Evolutionary conservation across 1,140 invertebrate species (phyloP).

Genomic region (Monomorium pharaonis): DNA sequence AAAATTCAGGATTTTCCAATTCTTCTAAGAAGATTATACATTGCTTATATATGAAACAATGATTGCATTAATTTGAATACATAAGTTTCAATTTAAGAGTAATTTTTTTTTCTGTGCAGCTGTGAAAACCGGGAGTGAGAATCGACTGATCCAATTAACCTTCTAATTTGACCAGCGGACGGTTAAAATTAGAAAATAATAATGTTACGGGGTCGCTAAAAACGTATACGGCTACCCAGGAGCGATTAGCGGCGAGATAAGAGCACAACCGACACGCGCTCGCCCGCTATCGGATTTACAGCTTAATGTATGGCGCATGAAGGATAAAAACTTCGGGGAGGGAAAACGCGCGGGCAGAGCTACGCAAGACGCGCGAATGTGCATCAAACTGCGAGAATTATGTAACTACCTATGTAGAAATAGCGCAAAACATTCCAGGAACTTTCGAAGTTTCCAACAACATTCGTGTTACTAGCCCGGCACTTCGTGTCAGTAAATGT

Average conservation of each 20-base stretch:
- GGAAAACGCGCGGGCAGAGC: background rate
- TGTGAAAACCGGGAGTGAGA: background rate
- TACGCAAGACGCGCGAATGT: slow-evolving; percentile 47
- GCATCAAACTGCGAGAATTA: slow-evolving; percentile 56
- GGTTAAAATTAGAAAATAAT: slow-evolving; percentile 41
- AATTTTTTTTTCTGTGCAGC: no score
- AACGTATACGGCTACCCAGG: background rate
- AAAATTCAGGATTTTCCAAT: no score
- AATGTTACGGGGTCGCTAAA: slow-evolving; percentile 30
- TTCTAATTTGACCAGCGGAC: background rate
- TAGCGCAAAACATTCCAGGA: slow-evolving; percentile 55
- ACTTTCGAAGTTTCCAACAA: slow-evolving; percentile 50
- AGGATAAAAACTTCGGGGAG: slow-evolving; percentile 48
- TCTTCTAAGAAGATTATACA: no score
- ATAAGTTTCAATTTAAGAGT: no score
- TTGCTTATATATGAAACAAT: no score
- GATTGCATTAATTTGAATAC: no score
- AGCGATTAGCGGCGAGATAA: slow-evolving; percentile 44
- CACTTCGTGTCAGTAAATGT: slow-evolving; percentile 57
- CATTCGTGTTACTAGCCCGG: slow-evolving; percentile 48
- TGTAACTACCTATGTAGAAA: slow-evolving; percentile 60
- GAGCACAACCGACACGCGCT: slow-evolving; percentile 20
- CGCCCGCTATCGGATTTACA: slow-evolving; percentile 33
- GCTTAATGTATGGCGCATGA: slow-evolving; percentile 34
- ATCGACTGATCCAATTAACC: slow-evolving; percentile 9